Percentiles rank a stretch among this genome's conserved stretches.
phyloP scores from a whole-genome alignment of 2,888 invertebrate species.

The Diplazon laetatorius region DNA sequence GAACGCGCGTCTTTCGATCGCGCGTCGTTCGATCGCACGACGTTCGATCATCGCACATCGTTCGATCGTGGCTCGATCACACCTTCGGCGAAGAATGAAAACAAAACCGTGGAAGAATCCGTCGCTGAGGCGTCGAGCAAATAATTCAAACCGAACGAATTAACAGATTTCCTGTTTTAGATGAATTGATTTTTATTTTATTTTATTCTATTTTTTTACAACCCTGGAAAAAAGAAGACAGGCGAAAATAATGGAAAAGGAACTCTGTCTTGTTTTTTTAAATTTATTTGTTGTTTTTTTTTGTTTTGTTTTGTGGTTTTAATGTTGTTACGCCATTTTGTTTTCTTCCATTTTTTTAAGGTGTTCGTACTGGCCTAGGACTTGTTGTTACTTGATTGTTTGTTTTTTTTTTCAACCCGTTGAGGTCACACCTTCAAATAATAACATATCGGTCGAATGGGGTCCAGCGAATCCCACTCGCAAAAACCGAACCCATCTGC shows the following conservation, averaged over 20 bases:
- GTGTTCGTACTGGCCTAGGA: conserved; percentile 28
- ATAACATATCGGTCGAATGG: conserved; percentile 15
- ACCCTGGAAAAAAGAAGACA: neutral
- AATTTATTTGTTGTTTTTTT: neutral
- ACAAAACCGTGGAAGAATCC: conserved; percentile 58
- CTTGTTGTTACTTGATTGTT: conserved; percentile 31
- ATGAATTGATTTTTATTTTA: no score
- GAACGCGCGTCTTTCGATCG: no score
- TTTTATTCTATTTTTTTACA: neutral
- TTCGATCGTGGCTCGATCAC: conserved; percentile 41
- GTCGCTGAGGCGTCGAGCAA: conserved; percentile 62
- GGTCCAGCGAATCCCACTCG: no score
- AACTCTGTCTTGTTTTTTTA: conserved; percentile 15
- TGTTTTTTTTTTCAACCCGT: no score
- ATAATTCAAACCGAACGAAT: no score
- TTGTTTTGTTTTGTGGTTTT: conserved; percentile 4
- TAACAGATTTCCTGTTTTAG: no score
- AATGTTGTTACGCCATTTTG: neutral
- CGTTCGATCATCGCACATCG: conserved; percentile 50
- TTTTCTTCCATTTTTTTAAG: neutral
- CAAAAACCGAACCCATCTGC: conserved; percentile 9
- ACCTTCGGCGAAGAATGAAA: conserved; percentile 52
- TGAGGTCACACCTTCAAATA: no score
- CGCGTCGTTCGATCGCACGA: conserved; percentile 47
- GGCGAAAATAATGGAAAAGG: no score